Base-by-base conservation (phyloP, 2,888 invertebrate genomes). In the Callimorpha dominula region DNA sequence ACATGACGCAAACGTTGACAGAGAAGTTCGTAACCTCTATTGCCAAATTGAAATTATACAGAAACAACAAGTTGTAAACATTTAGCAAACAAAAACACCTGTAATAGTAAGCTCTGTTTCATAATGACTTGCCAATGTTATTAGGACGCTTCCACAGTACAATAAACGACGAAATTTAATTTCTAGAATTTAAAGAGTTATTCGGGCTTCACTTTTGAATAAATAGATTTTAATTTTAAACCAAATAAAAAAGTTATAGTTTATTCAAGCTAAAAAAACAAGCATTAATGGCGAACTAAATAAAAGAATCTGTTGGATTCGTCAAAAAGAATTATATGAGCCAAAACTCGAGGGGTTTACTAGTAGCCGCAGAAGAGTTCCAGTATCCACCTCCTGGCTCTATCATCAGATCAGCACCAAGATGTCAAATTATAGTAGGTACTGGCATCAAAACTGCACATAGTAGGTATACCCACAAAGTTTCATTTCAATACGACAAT, bases 51-150 rank as follows among this genome's bases (percentile, higher is more conserved):
- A 73, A 76, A 77, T 77, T 77, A 76, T 73, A 62, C 74, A 73
- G 49, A 67, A 73, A 74, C 79, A 75, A 81, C 74, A 81, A 77
- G 63, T 81, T 79, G 31, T 20, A 71, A 87, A 87, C 84, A 86
- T 86, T 87, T 84, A 77, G 69, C 79, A 77, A 87, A 87, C 86
- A 86, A 85, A 86, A 88, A 83, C 85, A 88, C 84, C 84, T 86
- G 88, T 88, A 87, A 88, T 86, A 87, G 82, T 87, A 85, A 85
- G 83, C 80, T 84, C 74, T 75, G 54, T 49, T 72, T 64, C 40
- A 68, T 63, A 77, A 71, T 63, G 78, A 79, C 79, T 77, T 76
- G 73, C 71, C 60, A 69, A 79, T 73, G 66, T 46, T 50, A 42
- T 73, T 66, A 67, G 65, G 76, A 60, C n/a, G 76, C 74, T 60